Conservation (phyloP, 2,113 vertebrate species). For the Aptenodytes patagonicus region DNA sequence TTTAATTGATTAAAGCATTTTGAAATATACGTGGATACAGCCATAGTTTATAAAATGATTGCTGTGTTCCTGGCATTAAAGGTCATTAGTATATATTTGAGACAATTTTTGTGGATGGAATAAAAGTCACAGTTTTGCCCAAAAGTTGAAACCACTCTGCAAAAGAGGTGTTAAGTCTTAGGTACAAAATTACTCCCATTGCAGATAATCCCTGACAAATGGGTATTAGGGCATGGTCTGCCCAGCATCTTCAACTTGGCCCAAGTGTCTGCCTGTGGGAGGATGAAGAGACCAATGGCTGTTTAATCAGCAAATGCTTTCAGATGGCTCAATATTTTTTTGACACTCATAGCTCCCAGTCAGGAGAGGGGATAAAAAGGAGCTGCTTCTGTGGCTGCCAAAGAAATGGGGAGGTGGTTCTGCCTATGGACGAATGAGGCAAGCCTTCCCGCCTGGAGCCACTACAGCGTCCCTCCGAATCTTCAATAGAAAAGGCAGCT, state of each 20-base stretch:
- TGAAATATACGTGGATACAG: neutral
- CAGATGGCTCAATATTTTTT: neutral
- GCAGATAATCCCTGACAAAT: neutral
- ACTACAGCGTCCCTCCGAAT: neutral
- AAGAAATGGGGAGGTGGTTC: neutral
- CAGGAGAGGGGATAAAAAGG: neutral
- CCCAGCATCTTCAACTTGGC: neutral
- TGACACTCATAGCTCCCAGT: neutral
- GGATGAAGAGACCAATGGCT: neutral
- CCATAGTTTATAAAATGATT: neutral
- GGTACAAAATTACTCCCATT: neutral
- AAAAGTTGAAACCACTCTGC: neutral
- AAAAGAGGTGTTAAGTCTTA: neutral
- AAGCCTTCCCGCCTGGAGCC: neutral
- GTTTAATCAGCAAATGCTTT: neutral
- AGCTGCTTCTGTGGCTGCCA: neutral
- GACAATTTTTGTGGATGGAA: neutral
- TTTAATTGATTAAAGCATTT: neutral
- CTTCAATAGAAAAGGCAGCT: neutral
- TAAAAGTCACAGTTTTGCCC: neutral
- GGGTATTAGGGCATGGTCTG: neutral
- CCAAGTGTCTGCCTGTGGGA: neutral
- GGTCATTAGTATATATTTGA: neutral
- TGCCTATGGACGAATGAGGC: neutral
- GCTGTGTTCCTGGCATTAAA: neutral